phyloP scores from a whole-genome alignment of 2,113 vertebrate species.

The Scalopus aquaticus region DNA sequence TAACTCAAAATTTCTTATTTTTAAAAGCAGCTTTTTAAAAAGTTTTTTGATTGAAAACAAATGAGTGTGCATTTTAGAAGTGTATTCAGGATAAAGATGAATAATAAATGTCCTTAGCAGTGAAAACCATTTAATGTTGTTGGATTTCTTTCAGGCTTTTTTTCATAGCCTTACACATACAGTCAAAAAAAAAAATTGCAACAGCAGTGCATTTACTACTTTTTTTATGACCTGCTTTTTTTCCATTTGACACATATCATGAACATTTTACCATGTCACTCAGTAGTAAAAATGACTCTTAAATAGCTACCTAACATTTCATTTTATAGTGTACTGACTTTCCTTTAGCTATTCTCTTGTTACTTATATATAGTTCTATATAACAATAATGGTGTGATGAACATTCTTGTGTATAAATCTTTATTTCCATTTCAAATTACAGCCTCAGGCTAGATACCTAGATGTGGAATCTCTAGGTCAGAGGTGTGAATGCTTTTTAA shows the following conservation, averaged over 20 bases:
- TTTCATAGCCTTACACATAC: background rate
- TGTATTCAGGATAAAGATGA: conserved; percentile 4
- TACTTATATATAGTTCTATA: background rate
- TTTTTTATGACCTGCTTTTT: conserved; percentile 19
- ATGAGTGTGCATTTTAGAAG: background rate
- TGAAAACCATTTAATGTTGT: background rate
- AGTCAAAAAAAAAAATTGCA: background rate
- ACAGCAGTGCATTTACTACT: background rate
- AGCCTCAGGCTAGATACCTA: conserved; percentile 18
- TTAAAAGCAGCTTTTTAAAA: background rate
- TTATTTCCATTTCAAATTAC: conserved; percentile 28
- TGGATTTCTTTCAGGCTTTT: conserved; percentile 18
- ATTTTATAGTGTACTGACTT: background rate
- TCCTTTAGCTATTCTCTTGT: background rate
- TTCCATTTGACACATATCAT: background rate
- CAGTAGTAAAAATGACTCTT: conserved; percentile 22
- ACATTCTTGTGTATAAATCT: background rate
- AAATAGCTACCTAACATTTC: conserved; percentile 20
- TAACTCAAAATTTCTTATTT: background rate
- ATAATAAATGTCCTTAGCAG: background rate
- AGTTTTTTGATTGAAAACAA: conserved; percentile 35
- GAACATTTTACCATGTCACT: conserved; percentile 23
- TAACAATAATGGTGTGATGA: background rate
- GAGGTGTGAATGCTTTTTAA: background rate
- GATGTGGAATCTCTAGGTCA: background rate